Percentiles rank a stretch among this genome's conserved stretches.
Conservation (phyloP, 2,888 invertebrate genomes). For the Vandiemenella viatica region DNA sequence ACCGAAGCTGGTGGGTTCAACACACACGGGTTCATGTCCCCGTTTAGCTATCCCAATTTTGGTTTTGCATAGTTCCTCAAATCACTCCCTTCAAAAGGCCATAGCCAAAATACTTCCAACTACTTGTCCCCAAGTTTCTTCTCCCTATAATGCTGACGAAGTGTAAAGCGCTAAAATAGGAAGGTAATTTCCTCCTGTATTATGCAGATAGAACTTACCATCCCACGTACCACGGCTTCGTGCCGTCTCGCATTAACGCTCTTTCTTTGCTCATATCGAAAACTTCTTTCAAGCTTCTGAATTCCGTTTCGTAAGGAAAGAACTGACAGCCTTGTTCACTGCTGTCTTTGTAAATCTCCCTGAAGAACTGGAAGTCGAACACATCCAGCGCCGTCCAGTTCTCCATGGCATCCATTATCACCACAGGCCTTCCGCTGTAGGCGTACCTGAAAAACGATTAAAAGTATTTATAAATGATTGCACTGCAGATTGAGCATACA, state of each 20-base stretch:
- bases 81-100: no score
- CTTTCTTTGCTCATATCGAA: slow-evolving; percentile 62
- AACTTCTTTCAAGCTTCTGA: slow-evolving; percentile 61
- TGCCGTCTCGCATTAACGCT: slow-evolving; percentile 42
- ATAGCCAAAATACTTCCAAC: no score
- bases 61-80: no score
- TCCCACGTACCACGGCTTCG: slow-evolving; percentile 56
- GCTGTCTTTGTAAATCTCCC: slow-evolving; percentile 48
- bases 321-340: slow-evolving; percentile 62
- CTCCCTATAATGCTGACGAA: no score
- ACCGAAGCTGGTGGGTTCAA: no score
- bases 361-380: slow-evolving; percentile 75
- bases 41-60: no score
- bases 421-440: slow-evolving; percentile 63
- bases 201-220: slow-evolving; percentile 45
- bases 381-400: slow-evolving; percentile 66
- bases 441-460: slow-evolving; percentile 43
- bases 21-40: no score
- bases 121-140: no score
- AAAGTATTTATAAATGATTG: no score
- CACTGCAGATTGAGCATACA: no score
- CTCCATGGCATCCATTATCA: slow-evolving; percentile 65
- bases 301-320: slow-evolving; percentile 83
- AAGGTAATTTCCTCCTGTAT: no score
- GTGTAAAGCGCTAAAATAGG: no score